These are phyloP conservation scores for Zenarchopterus dispar DNA, from an alignment of 2,797 vertebrate species.

Conservation along the genomic window DNA sequence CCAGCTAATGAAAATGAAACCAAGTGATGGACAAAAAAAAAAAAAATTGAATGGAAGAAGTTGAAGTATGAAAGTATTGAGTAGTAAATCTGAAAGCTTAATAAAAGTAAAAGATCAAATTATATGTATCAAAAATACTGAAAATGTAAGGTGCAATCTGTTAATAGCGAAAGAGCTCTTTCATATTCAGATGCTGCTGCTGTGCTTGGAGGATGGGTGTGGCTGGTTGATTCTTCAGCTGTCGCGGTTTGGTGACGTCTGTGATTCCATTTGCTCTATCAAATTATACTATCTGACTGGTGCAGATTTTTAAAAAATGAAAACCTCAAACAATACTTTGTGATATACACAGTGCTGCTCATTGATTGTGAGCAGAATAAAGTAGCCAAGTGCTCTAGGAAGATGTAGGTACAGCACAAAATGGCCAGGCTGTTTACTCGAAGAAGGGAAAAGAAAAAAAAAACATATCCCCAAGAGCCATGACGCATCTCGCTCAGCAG, in stretches of 20 bases:
- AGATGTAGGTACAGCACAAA: constrained; percentile 58
- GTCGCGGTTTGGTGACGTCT: constrained; percentile 75
- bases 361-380: constrained; percentile 43
- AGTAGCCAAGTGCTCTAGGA: constrained; percentile 40
- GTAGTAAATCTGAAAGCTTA: constrained; percentile 34
- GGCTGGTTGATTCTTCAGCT: constrained; percentile 71
- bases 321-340: constrained; percentile 41
- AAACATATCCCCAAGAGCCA: constrained; percentile 66
- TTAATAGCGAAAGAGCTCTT: constrained; percentile 71
- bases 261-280: constrained; percentile 59
- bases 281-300: constrained; percentile 52
- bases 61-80: constrained; percentile 47
- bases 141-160: constrained; percentile 70
- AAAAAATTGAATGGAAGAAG: constrained; percentile 65
- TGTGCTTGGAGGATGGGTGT: constrained; percentile 72
- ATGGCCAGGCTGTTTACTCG: constrained; percentile 71
- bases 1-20: constrained; percentile 67
- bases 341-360: constrained; percentile 34
- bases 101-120: constrained; percentile 48
- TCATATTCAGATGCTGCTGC: constrained; percentile 75
- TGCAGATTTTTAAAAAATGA: constrained; percentile 47
- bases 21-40: constrained; percentile 21
- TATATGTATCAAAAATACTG: constrained; percentile 43
- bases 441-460: constrained; percentile 38
- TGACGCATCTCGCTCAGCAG: constrained; percentile 75